These are phyloP conservation scores for Muntiacus reevesi DNA, from an alignment of 2,113 vertebrate species.

Conservation along the genomic window DNA sequence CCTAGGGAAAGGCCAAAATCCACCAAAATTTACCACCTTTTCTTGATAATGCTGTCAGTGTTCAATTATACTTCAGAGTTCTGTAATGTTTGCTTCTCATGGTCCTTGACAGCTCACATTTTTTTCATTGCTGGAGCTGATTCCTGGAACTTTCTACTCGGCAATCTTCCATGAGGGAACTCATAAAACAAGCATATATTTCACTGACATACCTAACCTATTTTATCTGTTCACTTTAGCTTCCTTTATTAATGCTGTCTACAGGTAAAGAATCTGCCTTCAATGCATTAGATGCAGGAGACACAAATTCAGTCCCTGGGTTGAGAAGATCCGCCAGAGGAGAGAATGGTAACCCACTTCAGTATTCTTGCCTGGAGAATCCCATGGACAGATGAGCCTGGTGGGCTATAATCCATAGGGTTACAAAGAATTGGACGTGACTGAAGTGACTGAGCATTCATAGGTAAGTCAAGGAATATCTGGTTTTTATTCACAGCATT, in stretches of 20 bases:
- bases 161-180: not conserved
- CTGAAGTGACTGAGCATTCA: not conserved
- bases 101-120: not conserved
- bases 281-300: not conserved
- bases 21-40: not conserved
- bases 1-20: not conserved
- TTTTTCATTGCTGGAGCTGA: not conserved
- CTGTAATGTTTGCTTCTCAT: not conserved
- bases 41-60: not conserved
- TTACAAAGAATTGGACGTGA: not conserved
- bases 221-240: not conserved
- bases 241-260: not conserved
- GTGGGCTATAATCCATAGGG: not conserved
- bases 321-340: fast-evolving
- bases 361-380: not conserved
- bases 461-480: not conserved
- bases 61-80: not conserved
- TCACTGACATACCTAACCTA: not conserved
- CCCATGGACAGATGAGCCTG: not conserved
- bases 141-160: not conserved
- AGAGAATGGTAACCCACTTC: not conserved
- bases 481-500: not conserved
- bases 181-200: not conserved
- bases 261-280: not conserved
- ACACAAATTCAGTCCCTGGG: not conserved